Evolutionary conservation across 2,113 vertebrate species (phyloP).

Genomic region (Coracopsis vasa): DNA sequence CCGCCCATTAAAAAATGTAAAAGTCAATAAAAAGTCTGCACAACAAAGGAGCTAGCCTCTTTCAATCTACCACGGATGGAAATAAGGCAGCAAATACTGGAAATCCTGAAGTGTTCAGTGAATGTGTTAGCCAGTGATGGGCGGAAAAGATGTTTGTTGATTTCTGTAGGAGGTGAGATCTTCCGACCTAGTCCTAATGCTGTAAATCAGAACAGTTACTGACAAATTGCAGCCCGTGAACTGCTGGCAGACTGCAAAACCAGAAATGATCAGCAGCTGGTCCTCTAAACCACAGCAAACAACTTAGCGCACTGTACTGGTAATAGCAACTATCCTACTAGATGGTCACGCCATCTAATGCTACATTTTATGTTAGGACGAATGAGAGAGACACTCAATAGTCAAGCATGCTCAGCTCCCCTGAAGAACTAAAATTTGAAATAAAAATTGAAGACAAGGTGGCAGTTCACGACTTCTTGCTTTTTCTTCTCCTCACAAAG

Average conservation of each 20-base stretch:
- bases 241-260: background rate
- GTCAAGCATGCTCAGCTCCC: background rate
- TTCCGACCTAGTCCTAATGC: background rate
- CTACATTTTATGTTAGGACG: background rate
- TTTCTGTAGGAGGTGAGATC: background rate
- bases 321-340: background rate
- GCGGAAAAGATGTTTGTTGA: background rate
- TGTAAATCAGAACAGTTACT: background rate
- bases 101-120: background rate
- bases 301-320: background rate
- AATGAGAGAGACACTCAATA: background rate
- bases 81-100: background rate
- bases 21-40: background rate
- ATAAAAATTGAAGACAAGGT: background rate
- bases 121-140: background rate
- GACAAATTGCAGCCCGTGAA: background rate
- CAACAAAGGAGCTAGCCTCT: background rate
- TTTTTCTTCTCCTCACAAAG: background rate
- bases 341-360: background rate
- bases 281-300: background rate
- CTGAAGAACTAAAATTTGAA: background rate
- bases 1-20: background rate
- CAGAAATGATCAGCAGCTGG: fast-evolving
- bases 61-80: background rate
- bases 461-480: background rate